Evolutionary conservation across 2,113 vertebrate genomes (phyloP).

Genomic region (Brachypteracias leptosomus): DNA sequence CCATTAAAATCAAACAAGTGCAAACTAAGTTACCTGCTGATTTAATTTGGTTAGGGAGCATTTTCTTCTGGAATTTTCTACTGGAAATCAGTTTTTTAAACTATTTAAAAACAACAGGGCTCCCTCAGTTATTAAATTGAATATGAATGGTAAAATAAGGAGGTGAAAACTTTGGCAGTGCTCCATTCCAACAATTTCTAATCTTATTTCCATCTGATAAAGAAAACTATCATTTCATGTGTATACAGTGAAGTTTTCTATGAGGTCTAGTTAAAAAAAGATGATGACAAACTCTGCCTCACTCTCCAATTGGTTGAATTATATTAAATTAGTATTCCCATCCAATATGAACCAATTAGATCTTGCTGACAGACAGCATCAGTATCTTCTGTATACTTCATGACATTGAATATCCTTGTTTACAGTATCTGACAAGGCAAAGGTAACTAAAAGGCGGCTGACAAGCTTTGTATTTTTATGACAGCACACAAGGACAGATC

Average conservation of each 20-base stretch:
- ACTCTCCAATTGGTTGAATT: not conserved
- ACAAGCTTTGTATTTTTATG: not conserved
- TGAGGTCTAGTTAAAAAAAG: not conserved
- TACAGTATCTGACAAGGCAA: not conserved
- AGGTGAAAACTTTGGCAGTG: not conserved
- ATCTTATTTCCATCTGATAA: not conserved
- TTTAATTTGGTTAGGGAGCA: not conserved
- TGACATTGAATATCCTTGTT: not conserved
- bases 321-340: not conserved
- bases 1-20: not conserved
- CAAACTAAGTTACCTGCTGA: not conserved
- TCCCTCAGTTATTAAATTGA: not conserved
- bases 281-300: not conserved
- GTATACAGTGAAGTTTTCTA: not conserved
- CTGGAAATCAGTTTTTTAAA: not conserved
- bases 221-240: not conserved
- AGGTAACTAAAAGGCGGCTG: not conserved
- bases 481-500: not conserved
- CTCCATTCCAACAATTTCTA: not conserved
- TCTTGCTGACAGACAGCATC: not conserved
- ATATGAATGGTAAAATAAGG: not conserved
- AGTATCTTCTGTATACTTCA: not conserved
- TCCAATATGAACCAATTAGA: not conserved
- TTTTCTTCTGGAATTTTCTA: not conserved
- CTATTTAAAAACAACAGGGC: not conserved